phyloP scores from a whole-genome alignment of 2,797 vertebrate genomes.

The Limosa lapponica region DNA sequence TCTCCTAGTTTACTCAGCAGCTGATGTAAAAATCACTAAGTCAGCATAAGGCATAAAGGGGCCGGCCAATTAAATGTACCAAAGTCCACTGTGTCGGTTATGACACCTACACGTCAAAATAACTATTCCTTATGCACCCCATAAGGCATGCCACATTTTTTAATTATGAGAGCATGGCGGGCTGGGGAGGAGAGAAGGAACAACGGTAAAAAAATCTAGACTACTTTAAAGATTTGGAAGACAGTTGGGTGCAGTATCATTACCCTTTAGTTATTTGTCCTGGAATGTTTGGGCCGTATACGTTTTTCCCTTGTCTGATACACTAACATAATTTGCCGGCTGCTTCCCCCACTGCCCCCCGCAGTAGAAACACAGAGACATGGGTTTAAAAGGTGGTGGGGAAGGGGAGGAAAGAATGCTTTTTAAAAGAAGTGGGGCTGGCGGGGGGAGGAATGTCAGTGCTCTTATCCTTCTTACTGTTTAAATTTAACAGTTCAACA shows the following conservation, averaged over 20 bases:
- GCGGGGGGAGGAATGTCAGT: conserved; percentile 43
- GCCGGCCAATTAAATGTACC: not conserved
- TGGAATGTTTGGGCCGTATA: not conserved
- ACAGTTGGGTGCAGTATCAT: not conserved
- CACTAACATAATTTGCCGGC: not conserved
- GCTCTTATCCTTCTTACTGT: conserved; percentile 75
- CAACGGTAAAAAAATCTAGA: not conserved
- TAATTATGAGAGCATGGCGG: not conserved
- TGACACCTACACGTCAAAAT: not conserved
- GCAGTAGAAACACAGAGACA: not conserved
- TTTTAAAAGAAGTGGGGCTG: conserved; percentile 46
- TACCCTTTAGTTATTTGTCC: not conserved
- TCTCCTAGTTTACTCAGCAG: conserved; percentile 48
- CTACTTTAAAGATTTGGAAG: not conserved
- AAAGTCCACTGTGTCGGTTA: not conserved
- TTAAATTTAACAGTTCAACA: conserved; percentile 92
- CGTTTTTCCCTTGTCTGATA: not conserved
- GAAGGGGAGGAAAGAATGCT: conserved; percentile 37
- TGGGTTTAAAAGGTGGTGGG: conserved; percentile 15
- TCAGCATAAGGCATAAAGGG: not conserved
- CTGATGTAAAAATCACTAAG: conserved; percentile 46
- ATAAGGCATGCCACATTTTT: conserved; percentile 5
- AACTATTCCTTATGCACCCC: conserved; percentile 5
- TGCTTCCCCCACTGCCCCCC: not conserved
- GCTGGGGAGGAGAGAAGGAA: not conserved